Evolutionary conservation across 2,113 vertebrate genomes (phyloP).

Genomic region (Anoplopoma fimbria): DNA sequence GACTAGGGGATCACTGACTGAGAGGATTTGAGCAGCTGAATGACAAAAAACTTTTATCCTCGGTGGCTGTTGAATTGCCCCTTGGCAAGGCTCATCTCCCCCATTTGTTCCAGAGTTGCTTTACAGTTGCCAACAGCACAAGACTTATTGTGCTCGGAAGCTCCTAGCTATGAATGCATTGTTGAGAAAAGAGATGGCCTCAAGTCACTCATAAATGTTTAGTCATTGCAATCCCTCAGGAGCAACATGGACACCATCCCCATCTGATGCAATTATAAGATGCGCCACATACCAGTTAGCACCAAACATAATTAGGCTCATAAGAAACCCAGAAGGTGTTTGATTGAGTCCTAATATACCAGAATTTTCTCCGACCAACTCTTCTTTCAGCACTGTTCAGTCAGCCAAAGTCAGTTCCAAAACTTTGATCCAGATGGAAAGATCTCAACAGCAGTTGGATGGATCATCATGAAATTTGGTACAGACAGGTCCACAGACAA

Average conservation of each 20-base stretch:
- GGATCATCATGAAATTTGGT: neutral
- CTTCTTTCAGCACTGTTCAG: too few relatives aligned
- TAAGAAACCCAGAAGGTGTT: neutral
- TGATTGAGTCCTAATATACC: neutral
- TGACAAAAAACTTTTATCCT: neutral
- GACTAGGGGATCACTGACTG: neutral
- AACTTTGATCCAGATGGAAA: neutral
- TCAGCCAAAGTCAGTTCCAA: too few relatives aligned
- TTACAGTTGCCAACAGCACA: neutral
- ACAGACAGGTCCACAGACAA: neutral
- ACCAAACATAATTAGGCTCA: neutral
- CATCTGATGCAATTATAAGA: neutral
- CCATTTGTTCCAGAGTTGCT: conserved; percentile 18
- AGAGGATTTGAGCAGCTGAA: conserved; percentile 23
- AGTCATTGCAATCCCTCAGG: neutral
- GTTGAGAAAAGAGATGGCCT: neutral
- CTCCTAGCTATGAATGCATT: neutral
- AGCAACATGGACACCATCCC: neutral
- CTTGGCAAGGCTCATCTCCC: neutral
- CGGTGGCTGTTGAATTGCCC: neutral
- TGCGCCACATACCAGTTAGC: neutral
- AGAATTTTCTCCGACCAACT: too few relatives aligned
- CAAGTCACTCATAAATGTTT: neutral
- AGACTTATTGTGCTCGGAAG: neutral
- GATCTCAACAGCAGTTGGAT: neutral